phyloP scores from a whole-genome alignment of 2,888 invertebrate species.

The Stomorhina lunata region DNA sequence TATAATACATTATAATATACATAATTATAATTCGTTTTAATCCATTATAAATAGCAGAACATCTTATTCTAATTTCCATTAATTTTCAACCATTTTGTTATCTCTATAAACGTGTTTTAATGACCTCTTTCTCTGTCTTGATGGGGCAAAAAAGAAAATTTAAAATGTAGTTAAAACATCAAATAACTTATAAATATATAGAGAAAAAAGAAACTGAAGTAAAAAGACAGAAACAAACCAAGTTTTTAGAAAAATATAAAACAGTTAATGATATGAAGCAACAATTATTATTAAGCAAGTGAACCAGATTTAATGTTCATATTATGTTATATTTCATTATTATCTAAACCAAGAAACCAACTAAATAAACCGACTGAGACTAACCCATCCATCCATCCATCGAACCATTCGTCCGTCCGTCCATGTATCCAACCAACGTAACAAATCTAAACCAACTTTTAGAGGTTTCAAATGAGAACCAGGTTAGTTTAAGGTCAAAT shows the following conservation, averaged over 20 bases:
- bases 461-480: constrained; percentile 37
- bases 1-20: too few species aligned
- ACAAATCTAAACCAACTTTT: constrained; percentile 32
- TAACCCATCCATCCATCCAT: too few species aligned
- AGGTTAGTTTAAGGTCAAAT: constrained; percentile 61
- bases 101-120: constrained; percentile 52
- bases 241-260: background rate
- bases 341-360: constrained; percentile 6
- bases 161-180: constrained; percentile 20
- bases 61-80: constrained; percentile 17
- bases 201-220: background rate
- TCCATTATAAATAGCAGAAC: too few species aligned
- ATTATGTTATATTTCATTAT: background rate
- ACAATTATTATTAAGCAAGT: constrained; percentile 45
- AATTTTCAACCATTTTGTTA: constrained; percentile 26
- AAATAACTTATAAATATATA: constrained; percentile 36
- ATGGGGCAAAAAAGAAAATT: constrained; percentile 7
- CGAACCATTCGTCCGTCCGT: too few species aligned
- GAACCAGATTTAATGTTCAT: constrained; percentile 38
- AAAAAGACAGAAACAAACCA: constrained; percentile 21
- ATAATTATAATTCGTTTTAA: too few species aligned
- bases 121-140: constrained; percentile 61
- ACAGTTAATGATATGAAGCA: constrained; percentile 24
- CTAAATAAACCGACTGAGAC: background rate
- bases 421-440: background rate